Evolutionary conservation across 2,888 invertebrate genomes (phyloP).

Genomic region (Pilophorus perplexus): DNA sequence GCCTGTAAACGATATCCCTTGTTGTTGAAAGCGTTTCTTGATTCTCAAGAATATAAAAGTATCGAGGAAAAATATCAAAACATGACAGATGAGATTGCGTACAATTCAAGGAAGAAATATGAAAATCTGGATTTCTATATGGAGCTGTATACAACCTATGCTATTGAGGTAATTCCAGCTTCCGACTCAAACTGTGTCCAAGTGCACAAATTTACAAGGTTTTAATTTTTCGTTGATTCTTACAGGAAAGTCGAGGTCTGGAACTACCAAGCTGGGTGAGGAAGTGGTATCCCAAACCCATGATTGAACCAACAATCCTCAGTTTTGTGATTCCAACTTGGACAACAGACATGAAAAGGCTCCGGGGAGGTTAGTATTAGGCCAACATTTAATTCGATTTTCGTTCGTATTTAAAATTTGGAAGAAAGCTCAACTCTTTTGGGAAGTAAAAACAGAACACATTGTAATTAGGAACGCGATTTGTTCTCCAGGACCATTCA

Average conservation of each 20-base stretch:
- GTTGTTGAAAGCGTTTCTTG: slow-evolving; percentile 18
- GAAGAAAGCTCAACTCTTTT: no score
- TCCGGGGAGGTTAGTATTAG: slow-evolving; percentile 55
- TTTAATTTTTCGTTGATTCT: not conserved
- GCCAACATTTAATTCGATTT: no score
- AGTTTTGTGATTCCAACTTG: slow-evolving; percentile 55
- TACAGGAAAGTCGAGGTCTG: slow-evolving; percentile 49
- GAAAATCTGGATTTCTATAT: slow-evolving; percentile 33
- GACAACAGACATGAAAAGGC: slow-evolving; percentile 53
- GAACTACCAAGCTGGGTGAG: slow-evolving; percentile 66
- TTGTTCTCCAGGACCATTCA: slow-evolving; percentile 45
- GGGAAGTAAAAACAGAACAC: no score
- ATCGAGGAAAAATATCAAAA: slow-evolving; percentile 19
- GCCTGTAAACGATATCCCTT: slow-evolving; percentile 3
- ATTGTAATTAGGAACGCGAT: no score
- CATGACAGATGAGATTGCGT: slow-evolving; percentile 31
- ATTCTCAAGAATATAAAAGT: slow-evolving; percentile 13
- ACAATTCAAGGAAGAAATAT: slow-evolving; percentile 16
- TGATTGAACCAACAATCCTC: slow-evolving; percentile 62
- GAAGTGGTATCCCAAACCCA: slow-evolving; percentile 63
- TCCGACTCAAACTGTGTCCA: not conserved
- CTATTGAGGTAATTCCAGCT: slow-evolving; percentile 21
- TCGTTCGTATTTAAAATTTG: no score
- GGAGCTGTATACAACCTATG: slow-evolving; percentile 26
- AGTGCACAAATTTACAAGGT: no score